Evolutionary conservation across 2,888 invertebrate genomes (phyloP).

Genomic region (Hermodice carunculata): DNA sequence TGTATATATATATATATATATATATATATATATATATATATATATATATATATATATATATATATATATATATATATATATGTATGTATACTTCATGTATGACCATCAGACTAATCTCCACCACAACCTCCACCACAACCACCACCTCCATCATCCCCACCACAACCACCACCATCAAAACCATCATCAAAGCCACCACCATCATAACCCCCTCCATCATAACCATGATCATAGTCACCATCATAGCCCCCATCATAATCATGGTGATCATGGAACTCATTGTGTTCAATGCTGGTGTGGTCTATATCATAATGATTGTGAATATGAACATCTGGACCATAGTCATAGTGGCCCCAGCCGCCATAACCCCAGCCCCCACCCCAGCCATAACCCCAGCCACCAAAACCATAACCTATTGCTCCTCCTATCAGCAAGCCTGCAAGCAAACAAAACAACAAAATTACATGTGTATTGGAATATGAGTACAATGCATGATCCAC

Average conservation of each 20-base stretch:
- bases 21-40: too few relatives aligned
- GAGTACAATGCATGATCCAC: too few relatives aligned
- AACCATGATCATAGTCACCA: constrained; percentile 9
- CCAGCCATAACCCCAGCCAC: constrained; percentile 21
- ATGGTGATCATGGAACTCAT: background rate
- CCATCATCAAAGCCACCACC: constrained; percentile 18
- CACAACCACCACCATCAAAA: constrained; percentile 1
- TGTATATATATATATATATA: too few relatives aligned
- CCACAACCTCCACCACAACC: too few relatives aligned
- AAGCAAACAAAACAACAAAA: background rate
- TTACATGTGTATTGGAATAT: too few relatives aligned
- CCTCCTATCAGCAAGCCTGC: constrained; percentile 17
- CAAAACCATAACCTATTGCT: background rate
- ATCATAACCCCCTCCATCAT: constrained; percentile 21
- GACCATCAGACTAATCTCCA: too few relatives aligned
- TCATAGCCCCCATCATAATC: constrained; percentile 17
- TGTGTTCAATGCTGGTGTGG: constrained; percentile 24
- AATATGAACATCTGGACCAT: constrained; percentile 7
- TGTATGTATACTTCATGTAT: too few relatives aligned
- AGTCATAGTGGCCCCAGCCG: constrained; percentile 12
- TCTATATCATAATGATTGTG: constrained; percentile 21
- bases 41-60: too few relatives aligned
- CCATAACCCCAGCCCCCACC: constrained; percentile 22
- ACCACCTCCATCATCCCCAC: background rate
- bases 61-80: too few relatives aligned